Percentiles rank a stretch among this genome's conserved stretches.
phyloP scores from a whole-genome alignment of 2,797 vertebrate species.

The Anolis apletophallus region DNA sequence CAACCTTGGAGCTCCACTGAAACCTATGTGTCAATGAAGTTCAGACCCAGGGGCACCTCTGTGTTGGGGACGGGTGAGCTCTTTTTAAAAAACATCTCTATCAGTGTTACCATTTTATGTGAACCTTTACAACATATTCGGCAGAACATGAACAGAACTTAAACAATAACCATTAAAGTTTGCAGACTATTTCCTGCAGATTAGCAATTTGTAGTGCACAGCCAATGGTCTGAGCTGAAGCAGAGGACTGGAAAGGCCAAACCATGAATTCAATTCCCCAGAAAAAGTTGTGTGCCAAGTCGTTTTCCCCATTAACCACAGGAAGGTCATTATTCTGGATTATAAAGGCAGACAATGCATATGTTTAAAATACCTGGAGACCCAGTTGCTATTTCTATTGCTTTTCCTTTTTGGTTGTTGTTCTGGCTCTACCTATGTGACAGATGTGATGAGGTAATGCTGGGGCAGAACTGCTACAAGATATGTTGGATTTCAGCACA shows the following conservation, averaged over 20 bases:
- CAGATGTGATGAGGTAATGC: constrained; percentile 2
- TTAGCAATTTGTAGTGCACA: neutral
- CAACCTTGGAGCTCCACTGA: neutral
- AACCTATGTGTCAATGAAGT: neutral
- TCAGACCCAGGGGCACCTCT: neutral
- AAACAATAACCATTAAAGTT: constrained; percentile 17
- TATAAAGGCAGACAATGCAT: neutral
- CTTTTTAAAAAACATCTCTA: neutral
- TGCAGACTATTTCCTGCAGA: constrained; percentile 39
- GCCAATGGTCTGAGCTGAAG: constrained; percentile 24
- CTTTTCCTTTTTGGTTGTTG: constrained; percentile 18
- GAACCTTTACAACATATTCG: neutral
- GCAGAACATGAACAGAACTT: constrained; percentile 1
- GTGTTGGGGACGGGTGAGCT: neutral
- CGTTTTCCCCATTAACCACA: neutral
- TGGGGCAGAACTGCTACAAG: neutral
- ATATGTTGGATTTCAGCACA: neutral
- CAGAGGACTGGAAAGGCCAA: constrained; percentile 23
- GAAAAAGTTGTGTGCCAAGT: constrained; percentile 22
- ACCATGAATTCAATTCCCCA: constrained; percentile 17
- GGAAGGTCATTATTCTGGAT: constrained; percentile 2
- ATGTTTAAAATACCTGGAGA: constrained; percentile 26
- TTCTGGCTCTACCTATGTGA: constrained; percentile 33
- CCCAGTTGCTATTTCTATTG: neutral
- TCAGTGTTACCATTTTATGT: constrained; percentile 24